Conservation (phyloP, 2,113 vertebrate genomes). For the Tiliqua scincoides region DNA sequence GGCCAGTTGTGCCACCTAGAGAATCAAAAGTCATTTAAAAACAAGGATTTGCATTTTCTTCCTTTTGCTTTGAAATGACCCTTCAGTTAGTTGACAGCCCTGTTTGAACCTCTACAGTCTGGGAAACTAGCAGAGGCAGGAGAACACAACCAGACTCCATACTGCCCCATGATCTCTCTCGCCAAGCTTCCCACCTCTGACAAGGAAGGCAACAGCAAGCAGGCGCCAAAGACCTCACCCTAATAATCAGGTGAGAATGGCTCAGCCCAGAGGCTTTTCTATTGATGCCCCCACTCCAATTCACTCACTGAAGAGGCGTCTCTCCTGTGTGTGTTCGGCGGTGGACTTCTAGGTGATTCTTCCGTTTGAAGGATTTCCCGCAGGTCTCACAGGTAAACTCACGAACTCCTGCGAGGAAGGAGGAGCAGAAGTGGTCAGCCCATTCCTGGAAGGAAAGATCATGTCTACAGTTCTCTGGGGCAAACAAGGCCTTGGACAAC, state of each 20-base stretch:
- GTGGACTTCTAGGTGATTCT: slow-evolving; percentile 94
- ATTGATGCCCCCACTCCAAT: not conserved
- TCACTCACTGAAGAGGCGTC: slow-evolving; percentile 89
- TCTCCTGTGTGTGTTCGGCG: slow-evolving; percentile 91
- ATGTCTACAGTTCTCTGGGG: not conserved
- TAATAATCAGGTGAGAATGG: not conserved
- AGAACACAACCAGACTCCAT: not conserved
- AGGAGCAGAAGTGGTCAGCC: not conserved
- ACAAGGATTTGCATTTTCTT: not conserved
- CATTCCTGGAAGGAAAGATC: not conserved
- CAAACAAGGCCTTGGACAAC: not conserved
- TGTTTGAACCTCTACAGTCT: not conserved
- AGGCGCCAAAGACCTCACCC: slow-evolving; percentile 4
- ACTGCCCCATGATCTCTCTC: not conserved
- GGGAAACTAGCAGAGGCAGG: not conserved
- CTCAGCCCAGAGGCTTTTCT: slow-evolving; percentile 9
- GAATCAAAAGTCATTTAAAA: not conserved
- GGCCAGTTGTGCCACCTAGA: not conserved
- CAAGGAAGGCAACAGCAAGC: slow-evolving; percentile 9
- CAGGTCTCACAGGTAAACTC: slow-evolving; percentile 94
- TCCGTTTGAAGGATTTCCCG: slow-evolving; percentile 93
- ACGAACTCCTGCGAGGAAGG: slow-evolving; percentile 77
- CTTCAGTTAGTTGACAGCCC: not conserved
- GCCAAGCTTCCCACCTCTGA: not conserved
- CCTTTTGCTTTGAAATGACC: not conserved